A percentile compares a stretch with the other conserved stretches of the same genome.
These are phyloP conservation scores for Bombus consobrinus DNA, from an alignment of 1,140 invertebrate genomes.

Conservation along the genomic window DNA sequence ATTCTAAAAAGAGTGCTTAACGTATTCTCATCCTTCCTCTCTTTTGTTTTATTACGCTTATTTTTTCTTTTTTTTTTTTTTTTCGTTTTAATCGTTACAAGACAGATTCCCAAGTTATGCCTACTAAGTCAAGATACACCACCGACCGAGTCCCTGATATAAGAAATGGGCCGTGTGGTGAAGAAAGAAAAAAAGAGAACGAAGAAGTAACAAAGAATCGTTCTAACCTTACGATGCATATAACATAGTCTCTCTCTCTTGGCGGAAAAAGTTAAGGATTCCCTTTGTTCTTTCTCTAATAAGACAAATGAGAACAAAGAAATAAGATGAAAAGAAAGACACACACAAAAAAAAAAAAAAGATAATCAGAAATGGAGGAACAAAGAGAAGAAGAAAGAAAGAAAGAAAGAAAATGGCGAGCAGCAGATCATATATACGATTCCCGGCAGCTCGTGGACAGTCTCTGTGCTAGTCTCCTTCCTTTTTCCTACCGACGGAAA, in stretches of 20 bases:
- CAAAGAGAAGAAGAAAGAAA: background rate
- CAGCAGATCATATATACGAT: conserved; percentile 40
- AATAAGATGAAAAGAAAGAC: background rate
- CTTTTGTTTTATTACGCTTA: background rate
- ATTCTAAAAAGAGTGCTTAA: conserved; percentile 13
- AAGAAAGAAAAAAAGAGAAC: conserved; percentile 49
- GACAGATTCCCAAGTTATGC: conserved; percentile 10
- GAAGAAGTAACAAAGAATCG: conserved; percentile 58
- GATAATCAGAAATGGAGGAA: conserved; percentile 7
- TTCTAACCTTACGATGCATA: conserved; percentile 18
- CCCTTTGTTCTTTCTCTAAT: conserved; percentile 17
- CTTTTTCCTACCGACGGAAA: conserved; percentile 53
- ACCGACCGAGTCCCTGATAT: background rate
- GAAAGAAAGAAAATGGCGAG: conserved; percentile 41
- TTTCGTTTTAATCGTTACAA: background rate
- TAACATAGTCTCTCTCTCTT: conserved; percentile 45
- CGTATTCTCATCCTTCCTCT: background rate
- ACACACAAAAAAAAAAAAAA: conserved; percentile 3
- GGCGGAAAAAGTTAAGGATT: conserved; percentile 22
- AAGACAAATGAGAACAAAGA: background rate
- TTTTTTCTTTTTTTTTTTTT: background rate
- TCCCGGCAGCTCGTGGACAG: conserved; percentile 51
- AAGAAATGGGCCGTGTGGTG: background rate
- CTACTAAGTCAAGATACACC: background rate
- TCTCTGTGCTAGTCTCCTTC: conserved; percentile 42